These are phyloP conservation scores for Archilochus colubris DNA, from an alignment of 2,113 vertebrate species.

Conservation along the genomic window DNA sequence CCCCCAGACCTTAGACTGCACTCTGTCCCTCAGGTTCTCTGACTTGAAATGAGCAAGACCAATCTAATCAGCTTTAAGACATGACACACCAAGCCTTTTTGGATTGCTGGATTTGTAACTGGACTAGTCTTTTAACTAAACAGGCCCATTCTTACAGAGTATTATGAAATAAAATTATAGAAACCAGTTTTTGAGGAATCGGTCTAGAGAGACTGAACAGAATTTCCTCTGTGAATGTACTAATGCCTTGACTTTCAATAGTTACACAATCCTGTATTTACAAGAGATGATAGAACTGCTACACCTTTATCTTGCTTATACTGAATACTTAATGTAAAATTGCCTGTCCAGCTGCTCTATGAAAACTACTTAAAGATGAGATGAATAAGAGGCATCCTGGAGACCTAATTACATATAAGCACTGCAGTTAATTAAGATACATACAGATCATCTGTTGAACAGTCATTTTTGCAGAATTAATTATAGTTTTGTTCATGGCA, in stretches of 20 bases:
- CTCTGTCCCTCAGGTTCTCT: neutral
- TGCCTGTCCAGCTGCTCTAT: neutral
- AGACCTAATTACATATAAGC: slow-evolving; percentile 61
- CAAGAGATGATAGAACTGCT: neutral
- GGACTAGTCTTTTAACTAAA: neutral
- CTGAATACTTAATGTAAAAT: neutral
- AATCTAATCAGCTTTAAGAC: neutral
- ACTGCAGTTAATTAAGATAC: slow-evolving; percentile 47
- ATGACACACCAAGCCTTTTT: neutral
- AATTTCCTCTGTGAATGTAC: neutral
- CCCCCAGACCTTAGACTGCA: fast-evolving
- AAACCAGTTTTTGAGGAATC: neutral
- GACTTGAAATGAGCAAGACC: neutral
- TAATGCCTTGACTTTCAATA: neutral
- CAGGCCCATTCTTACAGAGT: neutral
- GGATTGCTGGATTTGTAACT: neutral
- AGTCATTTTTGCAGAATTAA: slow-evolving; percentile 45
- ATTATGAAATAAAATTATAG: neutral
- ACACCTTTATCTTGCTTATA: neutral
- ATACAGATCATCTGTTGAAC: slow-evolving; percentile 14
- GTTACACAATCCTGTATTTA: neutral
- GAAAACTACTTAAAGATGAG: slow-evolving; percentile 2
- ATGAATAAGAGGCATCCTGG: slow-evolving; percentile 48
- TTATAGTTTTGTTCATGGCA: slow-evolving; percentile 30
- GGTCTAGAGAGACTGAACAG: neutral